phyloP scores from a whole-genome alignment of 2,113 vertebrate genomes.

The Macquaria australasica region DNA sequence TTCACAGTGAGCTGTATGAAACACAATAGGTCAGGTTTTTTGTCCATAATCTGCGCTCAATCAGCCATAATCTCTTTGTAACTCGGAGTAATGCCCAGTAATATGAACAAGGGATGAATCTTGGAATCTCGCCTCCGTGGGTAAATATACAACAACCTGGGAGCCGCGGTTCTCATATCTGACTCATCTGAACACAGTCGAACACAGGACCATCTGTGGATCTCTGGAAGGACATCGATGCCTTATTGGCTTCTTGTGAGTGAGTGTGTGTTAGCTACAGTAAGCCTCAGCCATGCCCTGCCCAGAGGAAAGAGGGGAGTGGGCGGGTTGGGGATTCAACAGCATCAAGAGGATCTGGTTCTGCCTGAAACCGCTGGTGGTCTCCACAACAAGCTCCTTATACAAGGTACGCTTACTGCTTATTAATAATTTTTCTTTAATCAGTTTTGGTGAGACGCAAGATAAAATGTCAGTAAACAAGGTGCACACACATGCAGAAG shows the following conservation, averaged over 20 bases:
- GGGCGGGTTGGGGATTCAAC: constrained; percentile 45
- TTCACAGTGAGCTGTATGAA: constrained; percentile 48
- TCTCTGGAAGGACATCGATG: constrained; percentile 47
- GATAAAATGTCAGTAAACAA: constrained; percentile 46
- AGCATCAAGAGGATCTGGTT: constrained; percentile 36
- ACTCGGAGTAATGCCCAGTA: constrained; percentile 57
- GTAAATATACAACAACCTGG: constrained; percentile 74
- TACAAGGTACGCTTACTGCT: not conserved
- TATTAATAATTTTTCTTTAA: constrained; percentile 25
- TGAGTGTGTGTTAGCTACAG: constrained; percentile 47
- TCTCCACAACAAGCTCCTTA: constrained; percentile 45
- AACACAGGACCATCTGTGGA: constrained; percentile 67
- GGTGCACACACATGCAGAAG: constrained; percentile 16
- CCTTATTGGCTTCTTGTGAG: constrained; percentile 54
- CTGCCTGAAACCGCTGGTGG: constrained; percentile 48
- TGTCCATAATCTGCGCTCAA: constrained; percentile 45
- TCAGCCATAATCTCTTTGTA: constrained; percentile 62
- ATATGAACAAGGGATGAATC: constrained; percentile 50
- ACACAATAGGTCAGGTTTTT: constrained; percentile 55
- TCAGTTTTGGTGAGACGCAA: constrained; percentile 19
- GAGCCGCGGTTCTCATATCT: constrained; percentile 54
- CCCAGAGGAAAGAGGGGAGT: constrained; percentile 52
- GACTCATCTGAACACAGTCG: constrained; percentile 56
- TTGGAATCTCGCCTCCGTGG: constrained; percentile 28
- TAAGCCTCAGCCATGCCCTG: constrained; percentile 48